Conservation (phyloP, 2,113 vertebrate genomes). For the Pantherophis guttatus region DNA sequence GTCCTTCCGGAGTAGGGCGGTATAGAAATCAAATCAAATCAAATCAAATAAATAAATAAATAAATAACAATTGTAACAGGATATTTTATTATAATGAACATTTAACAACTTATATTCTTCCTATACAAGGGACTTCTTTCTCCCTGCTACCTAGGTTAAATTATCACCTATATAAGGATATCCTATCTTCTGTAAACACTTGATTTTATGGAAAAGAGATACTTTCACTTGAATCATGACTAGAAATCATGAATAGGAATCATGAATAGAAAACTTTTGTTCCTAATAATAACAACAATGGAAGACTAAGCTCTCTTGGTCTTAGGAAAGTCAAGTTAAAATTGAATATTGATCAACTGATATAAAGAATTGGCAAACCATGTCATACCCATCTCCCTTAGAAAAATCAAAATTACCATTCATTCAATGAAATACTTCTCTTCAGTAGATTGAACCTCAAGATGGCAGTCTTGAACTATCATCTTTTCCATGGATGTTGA, state of each 20-base stretch:
- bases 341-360: not conserved
- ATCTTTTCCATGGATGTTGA: conserved; percentile 48
- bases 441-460: conserved; percentile 65
- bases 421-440: not conserved
- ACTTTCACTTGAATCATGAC: not conserved
- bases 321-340: not conserved
- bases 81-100: not conserved
- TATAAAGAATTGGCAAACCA: not conserved
- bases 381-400: not conserved
- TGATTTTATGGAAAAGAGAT: not conserved
- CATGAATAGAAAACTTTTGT: not conserved
- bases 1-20: too few relatives aligned
- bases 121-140: too few relatives aligned
- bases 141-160: not conserved
- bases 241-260: not conserved
- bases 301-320: not conserved
- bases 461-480: conserved; percentile 76
- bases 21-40: too few relatives aligned
- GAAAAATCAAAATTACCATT: not conserved
- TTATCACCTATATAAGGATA: too few relatives aligned
- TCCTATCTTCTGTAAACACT: not conserved
- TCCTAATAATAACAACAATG: not conserved
- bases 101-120: not conserved
- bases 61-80: not conserved
- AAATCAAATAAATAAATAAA: too few relatives aligned